These are phyloP conservation scores for Cathartes aura DNA, from an alignment of 2,113 vertebrate genomes.

Conservation along the genomic window DNA sequence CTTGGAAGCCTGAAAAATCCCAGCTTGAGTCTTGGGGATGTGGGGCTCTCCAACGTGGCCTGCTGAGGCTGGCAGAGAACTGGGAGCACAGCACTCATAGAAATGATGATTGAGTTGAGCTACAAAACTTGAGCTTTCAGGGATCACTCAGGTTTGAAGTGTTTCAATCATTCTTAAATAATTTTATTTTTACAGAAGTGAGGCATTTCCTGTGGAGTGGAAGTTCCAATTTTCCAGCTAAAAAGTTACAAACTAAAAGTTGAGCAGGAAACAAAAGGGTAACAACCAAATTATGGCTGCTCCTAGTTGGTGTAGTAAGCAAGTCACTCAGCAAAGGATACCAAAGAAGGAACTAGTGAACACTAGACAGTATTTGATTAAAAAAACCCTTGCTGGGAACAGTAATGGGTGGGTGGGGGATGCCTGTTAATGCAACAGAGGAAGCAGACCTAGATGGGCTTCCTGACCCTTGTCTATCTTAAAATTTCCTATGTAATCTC, in stretches of 20 bases:
- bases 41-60: background rate
- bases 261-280: background rate
- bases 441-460: conserved; percentile 56
- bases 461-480: conserved; percentile 67
- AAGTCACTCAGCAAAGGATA: background rate
- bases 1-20: background rate
- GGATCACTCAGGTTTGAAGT: background rate
- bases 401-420: background rate
- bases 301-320: background rate
- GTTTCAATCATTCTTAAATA: background rate
- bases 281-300: background rate
- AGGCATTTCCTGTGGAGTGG: background rate
- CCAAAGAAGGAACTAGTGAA: background rate
- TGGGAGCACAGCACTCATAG: background rate
- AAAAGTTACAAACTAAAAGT: background rate
- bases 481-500: conserved; percentile 74
- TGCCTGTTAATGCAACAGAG: conserved; percentile 5
- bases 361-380: background rate
- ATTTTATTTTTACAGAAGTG: background rate
- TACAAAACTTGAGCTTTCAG: background rate
- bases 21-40: background rate
- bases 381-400: background rate
- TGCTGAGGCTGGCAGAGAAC: background rate
- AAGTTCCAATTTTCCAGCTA: background rate
- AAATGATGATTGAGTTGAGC: background rate